Conservation (phyloP, 2,797 vertebrate species). For the Lagorchestes hirsutus region DNA sequence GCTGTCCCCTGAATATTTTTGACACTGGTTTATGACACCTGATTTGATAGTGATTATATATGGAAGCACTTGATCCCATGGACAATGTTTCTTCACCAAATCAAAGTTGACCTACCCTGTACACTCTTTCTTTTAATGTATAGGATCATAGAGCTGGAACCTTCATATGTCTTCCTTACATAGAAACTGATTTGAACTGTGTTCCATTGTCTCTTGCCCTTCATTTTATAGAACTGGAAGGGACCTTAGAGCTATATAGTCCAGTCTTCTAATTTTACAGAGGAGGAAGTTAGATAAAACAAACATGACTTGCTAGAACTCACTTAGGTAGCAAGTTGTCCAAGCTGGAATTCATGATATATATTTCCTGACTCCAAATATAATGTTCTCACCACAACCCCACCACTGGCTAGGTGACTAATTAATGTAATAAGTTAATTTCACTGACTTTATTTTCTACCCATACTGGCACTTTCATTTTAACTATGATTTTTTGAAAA, state of each 20-base stretch:
- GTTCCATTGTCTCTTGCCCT: background rate
- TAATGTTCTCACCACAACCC: background rate
- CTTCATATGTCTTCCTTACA: background rate
- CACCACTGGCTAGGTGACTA: background rate
- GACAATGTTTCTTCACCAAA: background rate
- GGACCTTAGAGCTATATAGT: background rate
- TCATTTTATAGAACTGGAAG: background rate
- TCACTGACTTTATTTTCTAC: background rate
- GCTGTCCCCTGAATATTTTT: background rate
- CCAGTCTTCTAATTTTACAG: background rate
- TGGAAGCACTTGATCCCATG: background rate
- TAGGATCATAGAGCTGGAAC: background rate
- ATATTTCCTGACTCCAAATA: background rate
- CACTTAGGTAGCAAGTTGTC: background rate
- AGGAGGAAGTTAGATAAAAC: background rate
- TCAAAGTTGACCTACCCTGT: background rate
- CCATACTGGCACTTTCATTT: background rate
- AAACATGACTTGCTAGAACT: background rate
- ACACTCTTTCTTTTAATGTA: background rate
- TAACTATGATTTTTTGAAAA: background rate
- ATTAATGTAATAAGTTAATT: background rate
- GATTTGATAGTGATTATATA: background rate
- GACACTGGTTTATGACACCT: background rate
- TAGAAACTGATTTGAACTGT: background rate
- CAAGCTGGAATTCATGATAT: background rate